Conservation (phyloP, 2,113 vertebrate species). For the Takifugu flavidus region DNA sequence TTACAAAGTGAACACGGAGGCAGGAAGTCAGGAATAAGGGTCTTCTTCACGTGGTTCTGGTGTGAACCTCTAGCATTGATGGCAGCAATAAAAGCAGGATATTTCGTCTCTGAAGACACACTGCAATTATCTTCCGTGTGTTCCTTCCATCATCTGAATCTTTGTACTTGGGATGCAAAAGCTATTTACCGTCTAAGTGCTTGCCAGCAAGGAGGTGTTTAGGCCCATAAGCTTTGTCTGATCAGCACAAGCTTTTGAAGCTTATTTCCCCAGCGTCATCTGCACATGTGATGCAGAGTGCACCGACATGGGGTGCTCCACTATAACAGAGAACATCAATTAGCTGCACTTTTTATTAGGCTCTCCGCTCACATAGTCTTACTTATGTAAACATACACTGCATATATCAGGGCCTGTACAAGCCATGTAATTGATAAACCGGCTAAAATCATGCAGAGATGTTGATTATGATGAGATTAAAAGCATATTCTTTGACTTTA, state of each 20-base stretch:
- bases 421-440: not conserved
- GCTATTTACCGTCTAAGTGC: slow-evolving; percentile 14
- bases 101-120: slow-evolving; percentile 35
- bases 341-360: slow-evolving; percentile 15
- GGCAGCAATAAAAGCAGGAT: slow-evolving; percentile 24
- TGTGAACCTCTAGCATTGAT: slow-evolving; percentile 16
- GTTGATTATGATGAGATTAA: too few relatives aligned
- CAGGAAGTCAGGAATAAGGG: slow-evolving; percentile 15
- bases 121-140: slow-evolving; percentile 36
- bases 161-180: slow-evolving; percentile 25
- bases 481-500: too few relatives aligned
- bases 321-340: slow-evolving; percentile 22
- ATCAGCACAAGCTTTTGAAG: slow-evolving; percentile 28
- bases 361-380: slow-evolving; percentile 1
- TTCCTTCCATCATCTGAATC: slow-evolving; percentile 28
- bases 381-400: not conserved
- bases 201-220: slow-evolving; percentile 20
- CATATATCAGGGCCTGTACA: not conserved
- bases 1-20: slow-evolving; percentile 15
- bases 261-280: slow-evolving; percentile 41
- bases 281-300: slow-evolving; percentile 35
- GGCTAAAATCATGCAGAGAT: too few relatives aligned
- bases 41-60: not conserved
- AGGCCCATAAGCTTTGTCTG: slow-evolving; percentile 45
- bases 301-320: slow-evolving; percentile 18